These are phyloP conservation scores for Glaucidium brasilianum DNA, from an alignment of 2,113 vertebrate species.

Conservation along the genomic window DNA sequence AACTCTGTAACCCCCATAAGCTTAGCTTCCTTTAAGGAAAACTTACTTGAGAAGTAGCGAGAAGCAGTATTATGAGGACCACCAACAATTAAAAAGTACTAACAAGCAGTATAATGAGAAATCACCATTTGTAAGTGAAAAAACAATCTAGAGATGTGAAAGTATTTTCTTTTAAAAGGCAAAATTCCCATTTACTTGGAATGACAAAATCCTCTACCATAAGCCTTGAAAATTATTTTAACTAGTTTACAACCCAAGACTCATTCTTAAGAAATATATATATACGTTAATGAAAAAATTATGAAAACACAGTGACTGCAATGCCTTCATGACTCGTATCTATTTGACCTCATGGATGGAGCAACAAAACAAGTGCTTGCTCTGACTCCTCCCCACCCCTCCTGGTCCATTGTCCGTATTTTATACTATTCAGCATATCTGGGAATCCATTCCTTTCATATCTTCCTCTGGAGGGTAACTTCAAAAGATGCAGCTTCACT, in stretches of 20 bases:
- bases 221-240: not conserved
- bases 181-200: not conserved
- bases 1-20: not conserved
- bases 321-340: not conserved
- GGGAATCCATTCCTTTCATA: not conserved
- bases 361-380: not conserved
- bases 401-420: not conserved
- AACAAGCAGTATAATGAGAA: not conserved
- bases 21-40: not conserved
- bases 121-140: not conserved
- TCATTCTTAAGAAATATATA: not conserved
- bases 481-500: not conserved
- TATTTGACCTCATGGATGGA: not conserved
- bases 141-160: not conserved
- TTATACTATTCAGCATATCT: not conserved
- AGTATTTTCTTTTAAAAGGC: not conserved
- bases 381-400: not conserved
- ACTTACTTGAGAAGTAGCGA: not conserved
- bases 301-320: rapidly evolving
- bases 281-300: not conserved
- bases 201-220: not conserved
- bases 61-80: not conserved
- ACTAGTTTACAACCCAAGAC: not conserved
- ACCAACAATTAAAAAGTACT: not conserved
- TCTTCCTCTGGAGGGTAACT: not conserved